Evolutionary conservation across 2,113 vertebrate species (phyloP).

Genomic region (Varanus komodoensis): DNA sequence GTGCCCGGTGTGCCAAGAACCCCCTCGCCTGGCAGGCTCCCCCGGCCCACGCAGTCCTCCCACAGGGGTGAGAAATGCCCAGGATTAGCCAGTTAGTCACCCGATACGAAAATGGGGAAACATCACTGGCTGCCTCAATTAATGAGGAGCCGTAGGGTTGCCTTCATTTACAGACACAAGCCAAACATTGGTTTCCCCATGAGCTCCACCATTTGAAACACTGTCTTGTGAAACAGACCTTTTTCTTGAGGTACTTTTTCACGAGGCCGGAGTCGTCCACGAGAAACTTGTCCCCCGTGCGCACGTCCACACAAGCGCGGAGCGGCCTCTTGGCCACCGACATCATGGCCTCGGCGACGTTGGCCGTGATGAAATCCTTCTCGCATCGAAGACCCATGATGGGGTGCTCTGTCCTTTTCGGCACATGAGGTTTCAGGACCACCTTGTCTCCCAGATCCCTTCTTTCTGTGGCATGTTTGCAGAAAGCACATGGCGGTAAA

Average conservation of each 20-base stretch:
- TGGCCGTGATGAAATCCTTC: neutral
- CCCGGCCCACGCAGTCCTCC: no score
- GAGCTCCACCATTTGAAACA: neutral
- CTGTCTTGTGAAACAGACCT: neutral
- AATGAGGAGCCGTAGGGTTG: neutral
- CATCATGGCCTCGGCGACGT: neutral
- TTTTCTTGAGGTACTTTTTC: neutral
- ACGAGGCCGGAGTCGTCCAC: neutral
- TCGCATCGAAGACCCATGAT: constrained; percentile 6
- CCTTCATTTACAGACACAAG: neutral
- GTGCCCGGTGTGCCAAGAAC: no score
- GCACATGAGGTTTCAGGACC: accelerated
- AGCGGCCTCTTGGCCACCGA: constrained; percentile 7
- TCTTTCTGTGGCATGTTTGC: neutral
- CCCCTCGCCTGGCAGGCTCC: no score
- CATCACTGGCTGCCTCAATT: neutral
- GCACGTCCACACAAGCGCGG: neutral
- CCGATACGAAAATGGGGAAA: neutral
- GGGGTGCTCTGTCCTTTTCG: neutral
- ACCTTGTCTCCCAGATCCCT: accelerated
- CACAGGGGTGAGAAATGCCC: no score
- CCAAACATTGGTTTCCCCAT: neutral
- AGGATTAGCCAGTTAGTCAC: neutral
- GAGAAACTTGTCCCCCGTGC: constrained; percentile 6
- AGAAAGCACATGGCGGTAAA: no score